Conservation (phyloP, 2,888 invertebrate genomes). For the Cabera pusaria region DNA sequence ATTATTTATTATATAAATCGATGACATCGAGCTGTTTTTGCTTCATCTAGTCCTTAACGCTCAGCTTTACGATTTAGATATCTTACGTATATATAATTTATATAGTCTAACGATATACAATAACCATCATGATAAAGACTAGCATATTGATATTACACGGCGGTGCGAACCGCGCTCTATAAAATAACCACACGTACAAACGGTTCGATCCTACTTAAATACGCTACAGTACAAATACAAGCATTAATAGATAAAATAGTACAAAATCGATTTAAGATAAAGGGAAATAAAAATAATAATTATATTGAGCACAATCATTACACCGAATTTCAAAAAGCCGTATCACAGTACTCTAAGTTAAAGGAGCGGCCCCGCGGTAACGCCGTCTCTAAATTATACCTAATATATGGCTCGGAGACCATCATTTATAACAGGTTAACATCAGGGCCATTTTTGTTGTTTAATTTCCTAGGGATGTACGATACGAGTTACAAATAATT, state of each 20-base stretch:
- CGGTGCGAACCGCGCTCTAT: conserved; percentile 1
- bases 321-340: conserved; percentile 63
- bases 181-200: conserved; percentile 7
- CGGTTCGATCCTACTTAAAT: conserved; percentile 18
- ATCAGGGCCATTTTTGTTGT: too few species aligned
- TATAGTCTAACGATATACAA: conserved; percentile 50
- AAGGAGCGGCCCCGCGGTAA: conserved; percentile 47
- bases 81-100: conserved; percentile 62
- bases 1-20: too few species aligned
- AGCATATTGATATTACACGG: conserved; percentile 73
- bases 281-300: too few species aligned
- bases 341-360: conserved; percentile 79
- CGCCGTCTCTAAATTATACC: conserved; percentile 33
- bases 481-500: too few species aligned
- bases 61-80: too few species aligned
- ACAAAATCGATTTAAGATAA: conserved; percentile 48
- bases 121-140: conserved; percentile 75
- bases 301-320: conserved; percentile 72
- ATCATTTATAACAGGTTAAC: too few species aligned
- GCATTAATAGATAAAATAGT: conserved; percentile 40
- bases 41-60: too few species aligned
- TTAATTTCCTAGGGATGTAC: too few species aligned
- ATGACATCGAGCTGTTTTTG: too few species aligned
- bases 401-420: too few species aligned
- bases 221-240: conserved; percentile 33